Evolutionary conservation across 1,140 invertebrate species (phyloP).

Genomic region (Daktulosphaira vitifoliae): DNA sequence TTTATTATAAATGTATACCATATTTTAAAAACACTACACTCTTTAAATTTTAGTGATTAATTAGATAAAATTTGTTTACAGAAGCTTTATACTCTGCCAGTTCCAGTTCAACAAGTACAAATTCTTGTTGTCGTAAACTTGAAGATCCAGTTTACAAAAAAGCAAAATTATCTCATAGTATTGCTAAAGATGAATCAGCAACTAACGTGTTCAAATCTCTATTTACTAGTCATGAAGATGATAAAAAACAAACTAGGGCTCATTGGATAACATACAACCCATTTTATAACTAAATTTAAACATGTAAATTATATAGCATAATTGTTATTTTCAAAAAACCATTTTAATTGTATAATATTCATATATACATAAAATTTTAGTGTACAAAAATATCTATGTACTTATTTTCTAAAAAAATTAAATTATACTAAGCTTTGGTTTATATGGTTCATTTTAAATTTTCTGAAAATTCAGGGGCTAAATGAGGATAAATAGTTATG

Average conservation of each 20-base stretch:
- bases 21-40: neutral
- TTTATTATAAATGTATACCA: too few relatives aligned
- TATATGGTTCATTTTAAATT: too few relatives aligned
- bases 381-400: too few relatives aligned
- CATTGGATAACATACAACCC: slow-evolving; percentile 99
- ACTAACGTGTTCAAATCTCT: slow-evolving; percentile 89
- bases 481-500: too few relatives aligned
- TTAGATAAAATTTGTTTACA: neutral
- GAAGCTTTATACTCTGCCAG: neutral
- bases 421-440: too few relatives aligned
- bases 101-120: neutral
- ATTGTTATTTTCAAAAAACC: too few relatives aligned
- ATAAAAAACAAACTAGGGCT: slow-evolving; percentile 74
- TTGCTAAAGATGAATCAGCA: slow-evolving; percentile 84
- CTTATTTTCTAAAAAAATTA: too few relatives aligned
- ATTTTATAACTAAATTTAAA: slow-evolving; percentile 71
- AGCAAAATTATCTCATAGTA: slow-evolving; percentile 66
- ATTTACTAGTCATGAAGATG: slow-evolving; percentile 82
- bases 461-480: too few relatives aligned
- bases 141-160: slow-evolving; percentile 59
- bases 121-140: slow-evolving; percentile 4
- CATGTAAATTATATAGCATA: neutral
- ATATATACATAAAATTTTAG: too few relatives aligned
- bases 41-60: neutral
- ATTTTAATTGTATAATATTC: too few relatives aligned